Evolutionary conservation across 2,888 invertebrate genomes (phyloP), one percentile per base, ranked within the genome.

Genomic region (Diloba caeruleocephala): DNA sequence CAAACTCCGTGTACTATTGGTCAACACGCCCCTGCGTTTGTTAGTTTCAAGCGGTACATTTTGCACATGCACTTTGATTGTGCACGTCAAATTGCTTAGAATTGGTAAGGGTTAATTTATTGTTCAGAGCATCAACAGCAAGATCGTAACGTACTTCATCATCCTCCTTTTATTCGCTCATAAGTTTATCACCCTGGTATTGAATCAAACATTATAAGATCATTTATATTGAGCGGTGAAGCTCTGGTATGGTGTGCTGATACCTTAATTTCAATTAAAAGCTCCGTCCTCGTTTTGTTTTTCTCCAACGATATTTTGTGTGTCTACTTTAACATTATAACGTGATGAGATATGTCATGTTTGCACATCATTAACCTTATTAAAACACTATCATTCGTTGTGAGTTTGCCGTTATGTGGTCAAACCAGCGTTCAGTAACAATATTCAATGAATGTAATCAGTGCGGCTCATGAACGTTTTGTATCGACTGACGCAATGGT

Each of bases 401-500:
- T 62, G 72, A 85, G 84, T 87, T 90, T 90, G 81, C 87, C 82
- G 84, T 87, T 83, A 82, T 79, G 78, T 78, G 87, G 84, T 81
- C 85, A 85, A 82, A 81, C 73, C 77, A 66, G 72, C 76, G 74
- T 81, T 71, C 82, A 77, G 80, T 77, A 82, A 82, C 82, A 75
- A 81, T 80, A 74, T 81, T 87, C 88, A 90, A 89, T 89, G 86
- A 90, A 76, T 77, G 77, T 85, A 90, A 90, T 90, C 89, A 88
- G 82, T 81, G 81, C 73, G 72, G 77, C 81, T 84, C 84, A 82
- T 84, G 83, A 88, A 79, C 82, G 82, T 72, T 84, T 81, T 71
- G 84, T 84, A 81, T 85, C 84, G 79, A 82, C 88, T 92, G 92
- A 92, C 91, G 92, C 89, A 91, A 90, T 81, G 74, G 64, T 73